A percentile compares a stretch with the other conserved stretches of the same genome.
These are phyloP conservation scores for Coboldia fuscipes DNA, from an alignment of 1,140 invertebrate genomes.

Conservation along the genomic window DNA sequence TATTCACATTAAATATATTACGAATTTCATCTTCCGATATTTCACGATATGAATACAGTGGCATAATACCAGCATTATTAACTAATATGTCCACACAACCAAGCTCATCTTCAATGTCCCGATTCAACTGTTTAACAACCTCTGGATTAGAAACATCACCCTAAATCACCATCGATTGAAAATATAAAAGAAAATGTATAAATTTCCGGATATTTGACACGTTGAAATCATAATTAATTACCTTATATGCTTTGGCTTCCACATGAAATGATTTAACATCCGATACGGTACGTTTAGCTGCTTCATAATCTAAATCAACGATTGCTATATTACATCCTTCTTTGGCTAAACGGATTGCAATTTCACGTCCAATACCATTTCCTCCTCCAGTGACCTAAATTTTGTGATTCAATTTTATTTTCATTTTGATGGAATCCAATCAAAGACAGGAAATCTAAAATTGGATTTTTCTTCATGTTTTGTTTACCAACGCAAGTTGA, in stretches of 20 bases:
- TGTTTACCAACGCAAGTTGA: too few species aligned
- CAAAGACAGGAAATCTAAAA: too few species aligned
- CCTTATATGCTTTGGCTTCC: slow-evolving; percentile 18
- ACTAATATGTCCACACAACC: slow-evolving; percentile 18
- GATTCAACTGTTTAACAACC: slow-evolving; percentile 15
- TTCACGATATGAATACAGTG: neutral
- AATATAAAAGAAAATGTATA: neutral
- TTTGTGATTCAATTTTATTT: neutral
- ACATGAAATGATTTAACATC: slow-evolving; percentile 11
- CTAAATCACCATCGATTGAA: slow-evolving; percentile 5
- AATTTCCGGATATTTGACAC: neutral
- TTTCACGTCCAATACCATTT: slow-evolving; percentile 18
- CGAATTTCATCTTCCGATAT: neutral
- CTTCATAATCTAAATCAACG: slow-evolving; percentile 18
- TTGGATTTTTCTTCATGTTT: too few species aligned
- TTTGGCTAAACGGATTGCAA: slow-evolving; percentile 13
- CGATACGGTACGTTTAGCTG: slow-evolving; percentile 16
- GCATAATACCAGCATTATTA: slow-evolving; percentile 19
- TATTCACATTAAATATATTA: neutral
- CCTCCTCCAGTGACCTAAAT: slow-evolving; percentile 16
- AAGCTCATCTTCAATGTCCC: slow-evolving; percentile 17
- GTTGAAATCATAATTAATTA: slow-evolving; percentile 5
- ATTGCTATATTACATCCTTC: slow-evolving; percentile 18
- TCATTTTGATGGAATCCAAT: too few species aligned
- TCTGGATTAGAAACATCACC: slow-evolving; percentile 18